Base-by-base conservation (phyloP, 2,113 vertebrate genomes). In the Megaleporinus macrocephalus region DNA sequence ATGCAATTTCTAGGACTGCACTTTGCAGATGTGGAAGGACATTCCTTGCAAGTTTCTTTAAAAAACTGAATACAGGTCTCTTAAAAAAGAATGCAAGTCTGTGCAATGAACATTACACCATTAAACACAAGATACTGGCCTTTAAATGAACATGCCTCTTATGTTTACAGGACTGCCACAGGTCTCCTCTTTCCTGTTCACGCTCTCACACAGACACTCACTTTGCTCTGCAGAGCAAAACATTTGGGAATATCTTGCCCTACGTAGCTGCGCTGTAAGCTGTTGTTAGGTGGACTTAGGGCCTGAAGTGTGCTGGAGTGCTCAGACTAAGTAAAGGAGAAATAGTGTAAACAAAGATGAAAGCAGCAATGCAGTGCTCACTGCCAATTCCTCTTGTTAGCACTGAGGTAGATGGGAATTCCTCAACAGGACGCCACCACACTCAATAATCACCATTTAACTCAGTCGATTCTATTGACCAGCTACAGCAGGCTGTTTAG, bases 241-340 rank as follows among this genome's bases (percentile, higher is more conserved):
- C 10, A 61, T 61, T 26, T 61, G 57, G 57, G 57, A 61, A 26
- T 57, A 57, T 57, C 18, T n/a, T 61, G 22, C 57, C 24, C 57
- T 61, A 15, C 7, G 53, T 57, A 30, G 4, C 62, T 36, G 13
- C 12, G 5, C 10, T 65, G 14, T 16, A 20, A 68, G 4, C 29
- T 68, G 65, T 47, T 9, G 36, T 44, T 65, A n/a, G 27, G 2
- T 7, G 0, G 29, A 26, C 20, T 20, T 66, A 22, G 29, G n/a
- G 30, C 30, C 33, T 10, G 6, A 29, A 78, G 76, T 74, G 61
- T 73, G 75, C 78, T 77, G 1, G 0, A 79, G 78, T 76, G 69
- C 71, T 80, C 78, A 70, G 1, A 0, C 12, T 11, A 65, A 57
- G n/a, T n/a, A 65, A 61, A 71, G 29, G 49, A 33, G 41, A 71